Conservation (phyloP, 2,888 invertebrate genomes). For the Tipula helvola region DNA sequence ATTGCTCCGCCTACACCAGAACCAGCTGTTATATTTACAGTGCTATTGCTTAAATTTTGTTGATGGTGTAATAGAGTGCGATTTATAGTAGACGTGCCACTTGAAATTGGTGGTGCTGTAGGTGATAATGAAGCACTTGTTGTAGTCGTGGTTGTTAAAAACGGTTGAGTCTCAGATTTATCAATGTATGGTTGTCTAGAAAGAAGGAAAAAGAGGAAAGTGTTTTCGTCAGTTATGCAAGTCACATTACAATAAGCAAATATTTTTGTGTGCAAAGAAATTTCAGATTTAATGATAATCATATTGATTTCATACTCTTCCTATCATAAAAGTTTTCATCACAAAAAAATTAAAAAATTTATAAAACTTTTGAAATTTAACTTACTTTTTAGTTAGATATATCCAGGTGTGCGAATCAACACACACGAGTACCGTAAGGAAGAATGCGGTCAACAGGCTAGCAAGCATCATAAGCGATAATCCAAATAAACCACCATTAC, state of each 20-base stretch:
- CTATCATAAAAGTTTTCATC: conserved; percentile 9
- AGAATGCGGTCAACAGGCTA: conserved; percentile 73
- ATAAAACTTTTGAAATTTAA: neutral
- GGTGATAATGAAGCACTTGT: conserved; percentile 33
- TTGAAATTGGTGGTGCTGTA: conserved; percentile 27
- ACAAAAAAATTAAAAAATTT: neutral
- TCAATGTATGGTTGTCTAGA: conserved; percentile 27
- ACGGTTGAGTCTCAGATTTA: conserved; percentile 36
- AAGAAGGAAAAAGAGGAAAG: conserved; percentile 7
- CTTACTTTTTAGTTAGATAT: conserved; percentile 79
- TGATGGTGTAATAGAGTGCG: conserved; percentile 35
- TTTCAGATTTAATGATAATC: conserved; percentile 9
- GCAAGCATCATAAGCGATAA: conserved; percentile 77
- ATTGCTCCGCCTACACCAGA: conserved; percentile 19
- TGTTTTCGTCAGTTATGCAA: neutral
- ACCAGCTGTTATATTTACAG: conserved; percentile 16
- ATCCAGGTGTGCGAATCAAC: conserved; percentile 96
- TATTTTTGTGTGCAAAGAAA: neutral
- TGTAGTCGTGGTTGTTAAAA: conserved; percentile 31
- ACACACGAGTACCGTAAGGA: conserved; percentile 84
- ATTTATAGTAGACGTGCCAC: conserved; percentile 31
- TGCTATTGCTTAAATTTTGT: conserved; percentile 18
- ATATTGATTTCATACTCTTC: conserved; percentile 4
- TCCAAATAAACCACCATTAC: conserved; percentile 71
- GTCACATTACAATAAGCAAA: neutral